Evolutionary conservation across 2,113 vertebrate genomes (phyloP).

Genomic region (Datnioides undecimradiatus): DNA sequence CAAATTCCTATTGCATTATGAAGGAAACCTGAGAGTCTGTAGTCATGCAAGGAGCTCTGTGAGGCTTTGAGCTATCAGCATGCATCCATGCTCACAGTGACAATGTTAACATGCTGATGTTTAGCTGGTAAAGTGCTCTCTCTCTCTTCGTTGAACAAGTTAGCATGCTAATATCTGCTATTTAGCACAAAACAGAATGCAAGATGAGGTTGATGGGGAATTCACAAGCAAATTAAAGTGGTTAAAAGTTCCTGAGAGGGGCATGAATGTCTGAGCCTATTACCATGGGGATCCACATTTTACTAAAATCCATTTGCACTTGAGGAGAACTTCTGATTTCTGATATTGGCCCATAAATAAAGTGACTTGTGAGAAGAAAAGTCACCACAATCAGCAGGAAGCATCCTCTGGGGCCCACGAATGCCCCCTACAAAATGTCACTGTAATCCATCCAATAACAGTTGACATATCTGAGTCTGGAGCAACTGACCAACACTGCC

Average conservation of each 20-base stretch:
- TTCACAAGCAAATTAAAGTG: not conserved
- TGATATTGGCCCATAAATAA: not conserved
- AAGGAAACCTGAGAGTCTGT: not conserved
- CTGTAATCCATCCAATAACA: not conserved
- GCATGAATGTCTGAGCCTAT: not conserved
- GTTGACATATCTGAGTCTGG: too few relatives aligned
- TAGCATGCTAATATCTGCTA: not conserved
- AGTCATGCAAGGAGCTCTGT: not conserved
- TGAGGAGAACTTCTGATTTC: not conserved
- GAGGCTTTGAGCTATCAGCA: not conserved
- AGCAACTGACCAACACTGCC: too few relatives aligned
- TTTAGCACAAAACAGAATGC: not conserved
- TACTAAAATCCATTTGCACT: not conserved
- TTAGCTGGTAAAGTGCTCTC: not conserved
- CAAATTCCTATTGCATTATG: too few relatives aligned
- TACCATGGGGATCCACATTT: not conserved
- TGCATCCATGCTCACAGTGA: not conserved
- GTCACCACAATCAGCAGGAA: not conserved
- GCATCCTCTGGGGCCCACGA: too few relatives aligned
- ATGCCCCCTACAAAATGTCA: too few relatives aligned
- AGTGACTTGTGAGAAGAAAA: not conserved
- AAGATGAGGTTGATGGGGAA: not conserved
- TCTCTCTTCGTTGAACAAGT: not conserved
- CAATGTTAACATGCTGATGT: not conserved
- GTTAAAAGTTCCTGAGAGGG: not conserved